Evolutionary conservation across 2,888 invertebrate species (phyloP).

Genomic region (Uloborus plumipes): DNA sequence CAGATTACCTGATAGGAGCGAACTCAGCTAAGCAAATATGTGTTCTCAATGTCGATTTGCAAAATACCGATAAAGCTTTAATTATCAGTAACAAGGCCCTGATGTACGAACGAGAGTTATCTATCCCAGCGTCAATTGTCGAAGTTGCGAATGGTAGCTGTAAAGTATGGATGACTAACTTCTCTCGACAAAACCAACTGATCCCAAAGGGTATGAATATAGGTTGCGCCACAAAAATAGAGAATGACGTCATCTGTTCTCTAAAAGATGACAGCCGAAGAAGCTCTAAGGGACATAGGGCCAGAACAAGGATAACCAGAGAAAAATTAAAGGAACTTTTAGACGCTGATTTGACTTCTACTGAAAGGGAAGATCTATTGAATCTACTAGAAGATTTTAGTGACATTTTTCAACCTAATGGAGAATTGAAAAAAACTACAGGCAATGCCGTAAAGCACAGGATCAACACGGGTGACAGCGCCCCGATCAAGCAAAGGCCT

Average conservation of each 20-base stretch:
- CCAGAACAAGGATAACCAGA: conserved; percentile 1
- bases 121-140: conserved; percentile 2
- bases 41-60: too few species aligned
- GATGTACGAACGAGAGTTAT: not conserved
- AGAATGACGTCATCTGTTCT: not conserved
- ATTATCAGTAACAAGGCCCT: not conserved
- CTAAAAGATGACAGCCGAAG: not conserved
- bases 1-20: too few species aligned
- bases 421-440: not conserved
- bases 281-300: not conserved
- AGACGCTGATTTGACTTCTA: not conserved
- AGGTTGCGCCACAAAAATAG: not conserved
- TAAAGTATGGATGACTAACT: conserved; percentile 3
- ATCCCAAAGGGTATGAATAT: not conserved
- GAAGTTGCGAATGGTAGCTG: not conserved
- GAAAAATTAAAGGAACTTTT: conserved; percentile 10
- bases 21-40: too few species aligned
- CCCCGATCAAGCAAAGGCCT: conserved; percentile 4
- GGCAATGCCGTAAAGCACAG: not conserved
- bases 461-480: conserved; percentile 5
- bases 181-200: not conserved
- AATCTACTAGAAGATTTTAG: conserved; percentile 8
- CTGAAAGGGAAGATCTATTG: not conserved
- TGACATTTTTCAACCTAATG: conserved; percentile 18
- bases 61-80: too few species aligned